phyloP scores from a whole-genome alignment of 2,888 invertebrate genomes.

The Cheilosia impressa region DNA sequence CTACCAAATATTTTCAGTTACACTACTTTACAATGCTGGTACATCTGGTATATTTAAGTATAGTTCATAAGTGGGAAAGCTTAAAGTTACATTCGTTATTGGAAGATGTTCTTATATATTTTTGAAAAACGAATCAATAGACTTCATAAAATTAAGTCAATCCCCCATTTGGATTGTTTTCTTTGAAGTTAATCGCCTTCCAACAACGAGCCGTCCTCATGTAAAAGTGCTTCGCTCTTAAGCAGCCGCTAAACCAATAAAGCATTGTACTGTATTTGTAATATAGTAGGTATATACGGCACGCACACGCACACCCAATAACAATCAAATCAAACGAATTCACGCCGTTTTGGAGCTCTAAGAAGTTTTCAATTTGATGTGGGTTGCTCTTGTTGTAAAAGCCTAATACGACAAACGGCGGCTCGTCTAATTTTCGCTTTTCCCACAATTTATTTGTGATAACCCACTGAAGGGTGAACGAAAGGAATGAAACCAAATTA shows the following conservation, averaged over 20 bases:
- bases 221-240: conserved; percentile 27
- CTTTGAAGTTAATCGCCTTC: conserved; percentile 32
- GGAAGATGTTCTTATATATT: neutral
- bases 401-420: conserved; percentile 1
- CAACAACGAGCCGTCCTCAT: neutral
- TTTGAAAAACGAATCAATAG: neutral
- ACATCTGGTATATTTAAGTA: too few species aligned
- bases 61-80: too few species aligned
- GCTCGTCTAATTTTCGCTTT: conserved; percentile 43
- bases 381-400: neutral
- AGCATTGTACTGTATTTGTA: neutral
- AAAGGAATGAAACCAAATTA: conserved; percentile 61
- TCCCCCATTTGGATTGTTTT: neutral
- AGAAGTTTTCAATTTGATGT: conserved; percentile 31
- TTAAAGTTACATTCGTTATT: too few species aligned
- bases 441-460: conserved; percentile 53
- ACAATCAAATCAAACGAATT: conserved; percentile 67
- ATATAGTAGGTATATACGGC: neutral
- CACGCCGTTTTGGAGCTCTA: conserved; percentile 60
- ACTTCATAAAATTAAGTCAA: neutral
- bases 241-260: conserved; percentile 41
- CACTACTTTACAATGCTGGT: too few species aligned
- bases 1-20: too few species aligned
- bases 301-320: neutral
- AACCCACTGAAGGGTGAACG: conserved; percentile 53